phyloP scores from a whole-genome alignment of 2,888 invertebrate species.

The Hetaerina titia region DNA sequence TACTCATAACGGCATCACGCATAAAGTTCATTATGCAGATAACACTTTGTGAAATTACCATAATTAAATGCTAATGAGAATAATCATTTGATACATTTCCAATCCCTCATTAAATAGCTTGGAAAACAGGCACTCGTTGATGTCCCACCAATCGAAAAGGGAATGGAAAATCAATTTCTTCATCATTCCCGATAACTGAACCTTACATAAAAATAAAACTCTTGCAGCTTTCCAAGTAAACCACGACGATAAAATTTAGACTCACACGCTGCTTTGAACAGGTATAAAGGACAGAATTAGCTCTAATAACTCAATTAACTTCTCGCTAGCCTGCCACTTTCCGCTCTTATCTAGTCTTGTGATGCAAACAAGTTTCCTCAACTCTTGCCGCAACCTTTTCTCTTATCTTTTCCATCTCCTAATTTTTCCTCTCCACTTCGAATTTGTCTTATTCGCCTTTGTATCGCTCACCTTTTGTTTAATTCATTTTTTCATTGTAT shows the following conservation, averaged over 20 bases:
- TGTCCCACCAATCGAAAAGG: no score
- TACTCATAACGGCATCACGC: no score
- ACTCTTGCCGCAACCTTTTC: not conserved
- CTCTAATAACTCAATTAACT: constrained; percentile 11
- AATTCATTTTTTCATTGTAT: not conserved
- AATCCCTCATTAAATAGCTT: no score
- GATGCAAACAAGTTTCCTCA: not conserved
- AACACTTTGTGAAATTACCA: no score
- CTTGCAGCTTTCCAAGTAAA: not conserved
- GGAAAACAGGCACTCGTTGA: no score
- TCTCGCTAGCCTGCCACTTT: not conserved
- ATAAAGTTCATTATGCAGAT: no score
- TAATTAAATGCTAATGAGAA: no score
- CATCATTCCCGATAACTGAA: not conserved
- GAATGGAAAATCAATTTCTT: not conserved
- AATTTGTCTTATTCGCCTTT: not conserved
- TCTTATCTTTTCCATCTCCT: not conserved
- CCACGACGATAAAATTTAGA: not conserved
- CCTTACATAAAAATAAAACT: not conserved
- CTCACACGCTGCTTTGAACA: not conserved
- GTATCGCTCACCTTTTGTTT: not conserved
- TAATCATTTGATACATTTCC: no score
- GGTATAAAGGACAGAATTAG: not conserved
- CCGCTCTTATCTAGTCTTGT: not conserved
- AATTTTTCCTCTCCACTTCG: not conserved